These are phyloP conservation scores for Drosophila malerkotliana DNA, from an alignment of 1,140 invertebrate genomes.

Conservation along the genomic window DNA sequence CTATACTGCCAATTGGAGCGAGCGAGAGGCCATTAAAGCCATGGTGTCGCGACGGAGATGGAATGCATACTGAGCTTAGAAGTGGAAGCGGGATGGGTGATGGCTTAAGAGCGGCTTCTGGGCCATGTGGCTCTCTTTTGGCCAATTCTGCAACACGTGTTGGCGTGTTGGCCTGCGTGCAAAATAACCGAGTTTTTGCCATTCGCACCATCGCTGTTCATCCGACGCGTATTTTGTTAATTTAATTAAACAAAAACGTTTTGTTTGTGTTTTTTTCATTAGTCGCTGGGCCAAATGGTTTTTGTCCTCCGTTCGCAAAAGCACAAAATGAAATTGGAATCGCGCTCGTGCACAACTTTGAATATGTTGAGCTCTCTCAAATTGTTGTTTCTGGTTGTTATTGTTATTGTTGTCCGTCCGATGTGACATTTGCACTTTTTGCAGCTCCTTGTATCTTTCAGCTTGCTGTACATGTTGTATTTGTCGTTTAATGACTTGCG, in stretches of 20 bases:
- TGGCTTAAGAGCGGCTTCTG: constrained; percentile 35
- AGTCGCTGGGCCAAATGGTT: constrained; percentile 32
- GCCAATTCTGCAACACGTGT: constrained; percentile 60
- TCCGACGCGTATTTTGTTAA: constrained; percentile 78
- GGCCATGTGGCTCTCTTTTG: constrained; percentile 23
- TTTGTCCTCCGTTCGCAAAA: constrained; percentile 13
- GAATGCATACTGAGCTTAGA: neutral
- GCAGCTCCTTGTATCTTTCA: constrained; percentile 12
- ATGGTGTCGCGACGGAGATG: constrained; percentile 31
- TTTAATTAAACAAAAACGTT: constrained; percentile 81
- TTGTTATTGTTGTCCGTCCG: constrained; percentile 35
- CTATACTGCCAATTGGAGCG: constrained; percentile 23
- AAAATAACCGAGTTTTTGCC: constrained; percentile 72
- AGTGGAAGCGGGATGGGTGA: constrained; percentile 8
- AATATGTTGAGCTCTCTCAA: constrained; percentile 66
- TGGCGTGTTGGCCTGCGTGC: constrained; percentile 61
- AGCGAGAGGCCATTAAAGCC: constrained; percentile 46
- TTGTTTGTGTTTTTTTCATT: constrained; percentile 74
- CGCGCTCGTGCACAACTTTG: constrained; percentile 67
- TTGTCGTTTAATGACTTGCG: constrained; percentile 73
- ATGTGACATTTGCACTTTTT: constrained; percentile 50
- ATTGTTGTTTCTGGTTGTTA: constrained; percentile 1
- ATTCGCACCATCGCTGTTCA: constrained; percentile 27
- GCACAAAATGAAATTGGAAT: constrained; percentile 68
- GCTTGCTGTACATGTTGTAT: constrained; percentile 45